Conservation (phyloP, 2,113 vertebrate species). For the Pelusios castaneus region DNA sequence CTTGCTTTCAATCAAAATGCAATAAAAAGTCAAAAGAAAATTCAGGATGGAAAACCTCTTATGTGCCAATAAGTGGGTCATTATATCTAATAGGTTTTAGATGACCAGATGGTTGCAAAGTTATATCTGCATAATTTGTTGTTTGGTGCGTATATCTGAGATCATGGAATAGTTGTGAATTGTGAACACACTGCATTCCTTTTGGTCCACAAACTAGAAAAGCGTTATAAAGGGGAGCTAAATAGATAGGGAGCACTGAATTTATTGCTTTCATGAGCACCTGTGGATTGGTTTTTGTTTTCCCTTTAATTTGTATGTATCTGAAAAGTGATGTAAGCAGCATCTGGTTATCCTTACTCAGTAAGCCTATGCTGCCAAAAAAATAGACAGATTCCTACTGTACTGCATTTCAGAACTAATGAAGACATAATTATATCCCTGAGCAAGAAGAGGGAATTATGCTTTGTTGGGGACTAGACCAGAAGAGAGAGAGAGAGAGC, state of each 20-base stretch:
- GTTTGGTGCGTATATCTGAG: constrained; percentile 11
- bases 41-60: background rate
- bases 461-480: constrained; percentile 53
- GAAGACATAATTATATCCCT: constrained; percentile 70
- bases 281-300: constrained; percentile 65
- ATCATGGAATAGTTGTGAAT: constrained; percentile 45
- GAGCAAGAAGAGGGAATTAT: constrained; percentile 67
- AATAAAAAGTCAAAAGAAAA: constrained; percentile 10
- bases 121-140: constrained; percentile 54
- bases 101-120: constrained; percentile 46
- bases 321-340: constrained; percentile 67
- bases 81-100: constrained; percentile 24
- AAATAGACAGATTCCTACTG: constrained; percentile 68
- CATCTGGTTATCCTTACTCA: constrained; percentile 71
- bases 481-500: constrained; percentile 46
- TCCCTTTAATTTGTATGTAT: constrained; percentile 67
- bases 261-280: constrained; percentile 51
- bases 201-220: background rate
- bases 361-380: constrained; percentile 58
- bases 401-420: constrained; percentile 72
- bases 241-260: constrained; percentile 2
- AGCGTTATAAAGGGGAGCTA: constrained; percentile 9
- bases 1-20: constrained; percentile 32
- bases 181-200: constrained; percentile 19
- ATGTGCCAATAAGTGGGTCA: constrained; percentile 21